Evolutionary conservation across 2,113 vertebrate species (phyloP), one percentile per base, ranked within the genome.

Genomic region (Rhodinocichla rosea): DNA sequence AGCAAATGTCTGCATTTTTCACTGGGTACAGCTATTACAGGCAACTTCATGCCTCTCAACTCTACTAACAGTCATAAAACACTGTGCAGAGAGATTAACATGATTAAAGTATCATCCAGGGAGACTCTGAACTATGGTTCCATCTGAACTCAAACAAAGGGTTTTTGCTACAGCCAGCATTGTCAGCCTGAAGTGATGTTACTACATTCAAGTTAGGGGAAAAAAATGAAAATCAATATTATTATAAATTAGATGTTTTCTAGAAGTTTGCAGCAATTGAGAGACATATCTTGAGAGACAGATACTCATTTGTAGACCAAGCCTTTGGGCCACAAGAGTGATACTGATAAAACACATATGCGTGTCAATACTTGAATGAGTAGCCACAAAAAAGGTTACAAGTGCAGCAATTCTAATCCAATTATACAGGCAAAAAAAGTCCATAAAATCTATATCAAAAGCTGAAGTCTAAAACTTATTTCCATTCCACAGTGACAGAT

Each of bases 401-500:
- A 94, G 62, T 75, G 60, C 73, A 93, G 94, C 82, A 92, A 89
- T 81, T 90, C 52, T 75, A 93, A 93, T 93, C 76, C 83, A 90
- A 90, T 94, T 95, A 96, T 14, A 90, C 69, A 86, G 80, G 71
- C 1, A 52, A 85, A 79, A 56, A 56, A 87, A 57, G 50, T 84
- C 63, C 63, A 83, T 92, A 94, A 95, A 90, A 95, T 87, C 90
- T 86, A 78, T 95, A 92, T 81, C 24, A 70, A 78, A 92, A 90
- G 18, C 86, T 83, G 52, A 93, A 92, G 40, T 37, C 60, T 86
- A 86, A 71, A 94, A 86, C 57, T 90, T 94, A 39, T 84, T 96
- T 90, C 82, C 56, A 89, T 89, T 92, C 47, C 69, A 59, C 56
- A 39, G 69, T 90, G 93, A 94, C 69, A 93, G 76, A 92, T 57